Conservation (phyloP, 2,113 vertebrate species). For the Perca flavescens region DNA sequence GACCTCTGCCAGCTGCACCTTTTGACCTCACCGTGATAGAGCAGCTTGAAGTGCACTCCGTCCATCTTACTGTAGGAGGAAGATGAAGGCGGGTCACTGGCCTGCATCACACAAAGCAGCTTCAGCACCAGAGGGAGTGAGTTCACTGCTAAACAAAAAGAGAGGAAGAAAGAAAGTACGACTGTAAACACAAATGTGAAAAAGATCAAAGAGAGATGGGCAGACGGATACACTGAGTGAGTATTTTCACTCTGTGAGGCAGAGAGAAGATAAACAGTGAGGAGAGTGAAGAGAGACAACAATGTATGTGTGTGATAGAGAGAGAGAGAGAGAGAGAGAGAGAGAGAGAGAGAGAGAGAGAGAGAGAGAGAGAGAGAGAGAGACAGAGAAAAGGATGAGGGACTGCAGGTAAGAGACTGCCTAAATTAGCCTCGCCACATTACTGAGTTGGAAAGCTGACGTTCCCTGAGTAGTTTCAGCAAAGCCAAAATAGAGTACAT, state of each 20-base stretch:
- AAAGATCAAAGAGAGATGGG: background rate
- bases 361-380: conserved; percentile 12
- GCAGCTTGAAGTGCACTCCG: conserved; percentile 89
- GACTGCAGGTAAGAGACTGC: conserved; percentile 17
- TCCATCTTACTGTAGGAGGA: conserved; percentile 84
- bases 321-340: background rate
- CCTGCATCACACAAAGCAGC: conserved; percentile 88
- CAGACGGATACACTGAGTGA: background rate
- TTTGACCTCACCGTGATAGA: conserved; percentile 88
- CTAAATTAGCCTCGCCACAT: conserved; percentile 50
- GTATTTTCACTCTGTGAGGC: background rate
- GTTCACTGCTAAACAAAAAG: conserved; percentile 46
- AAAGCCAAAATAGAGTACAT: conserved; percentile 13
- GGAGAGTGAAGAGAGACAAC: background rate
- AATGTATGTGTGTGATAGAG: background rate
- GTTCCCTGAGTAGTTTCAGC: conserved; percentile 21
- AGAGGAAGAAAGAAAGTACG: background rate
- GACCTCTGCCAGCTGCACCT: conserved; percentile 2
- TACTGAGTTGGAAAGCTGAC: conserved; percentile 24
- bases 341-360: conserved; percentile 1
- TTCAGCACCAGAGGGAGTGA: conserved; percentile 88
- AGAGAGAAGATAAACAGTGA: background rate
- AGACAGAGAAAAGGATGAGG: conserved; percentile 6
- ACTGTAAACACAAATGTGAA: background rate
- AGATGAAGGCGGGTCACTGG: conserved; percentile 74